phyloP scores from a whole-genome alignment of 2,888 invertebrate genomes.

The Cenopis cana region DNA sequence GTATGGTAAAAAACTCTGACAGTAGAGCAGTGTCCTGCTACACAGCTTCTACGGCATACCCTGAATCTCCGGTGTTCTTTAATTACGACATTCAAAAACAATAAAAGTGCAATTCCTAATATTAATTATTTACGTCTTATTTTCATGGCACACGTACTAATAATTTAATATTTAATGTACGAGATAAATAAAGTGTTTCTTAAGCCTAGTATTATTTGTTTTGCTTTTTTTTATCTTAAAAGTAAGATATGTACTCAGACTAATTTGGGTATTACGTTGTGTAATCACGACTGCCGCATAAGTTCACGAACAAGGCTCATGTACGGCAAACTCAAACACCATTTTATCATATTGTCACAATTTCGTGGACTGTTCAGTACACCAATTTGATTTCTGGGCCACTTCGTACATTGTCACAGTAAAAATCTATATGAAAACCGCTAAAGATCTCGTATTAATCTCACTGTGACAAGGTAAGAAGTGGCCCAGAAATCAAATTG shows the following conservation, averaged over 20 bases:
- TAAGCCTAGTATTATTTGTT: slow-evolving; percentile 28
- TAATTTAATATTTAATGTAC: slow-evolving; percentile 6
- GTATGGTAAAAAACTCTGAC: slow-evolving; percentile 62
- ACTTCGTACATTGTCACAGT: too few relatives aligned
- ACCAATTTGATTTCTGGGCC: too few relatives aligned
- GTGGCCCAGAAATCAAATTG: too few relatives aligned
- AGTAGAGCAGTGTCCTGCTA: slow-evolving; percentile 59
- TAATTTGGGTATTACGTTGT: slow-evolving; percentile 26
- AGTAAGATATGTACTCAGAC: slow-evolving; percentile 17
- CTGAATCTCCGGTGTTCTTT: slow-evolving; percentile 72
- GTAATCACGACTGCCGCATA: slow-evolving; percentile 1
- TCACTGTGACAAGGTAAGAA: too few relatives aligned
- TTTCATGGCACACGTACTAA: slow-evolving; percentile 34
- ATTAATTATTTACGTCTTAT: not conserved
- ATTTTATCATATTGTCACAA: too few relatives aligned
- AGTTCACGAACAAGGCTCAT: slow-evolving; percentile 14
- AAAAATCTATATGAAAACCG: too few relatives aligned
- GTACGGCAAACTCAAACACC: not conserved
- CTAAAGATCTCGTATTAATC: too few relatives aligned
- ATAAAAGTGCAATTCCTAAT: not conserved
- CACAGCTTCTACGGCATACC: slow-evolving; percentile 57
- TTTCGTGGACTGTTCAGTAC: too few relatives aligned
- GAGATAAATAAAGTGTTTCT: slow-evolving; percentile 26
- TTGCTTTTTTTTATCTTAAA: slow-evolving; percentile 36
- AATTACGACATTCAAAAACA: slow-evolving; percentile 53